Base-by-base conservation (phyloP, 2,113 vertebrate genomes). In the Ictalurus furcatus region DNA sequence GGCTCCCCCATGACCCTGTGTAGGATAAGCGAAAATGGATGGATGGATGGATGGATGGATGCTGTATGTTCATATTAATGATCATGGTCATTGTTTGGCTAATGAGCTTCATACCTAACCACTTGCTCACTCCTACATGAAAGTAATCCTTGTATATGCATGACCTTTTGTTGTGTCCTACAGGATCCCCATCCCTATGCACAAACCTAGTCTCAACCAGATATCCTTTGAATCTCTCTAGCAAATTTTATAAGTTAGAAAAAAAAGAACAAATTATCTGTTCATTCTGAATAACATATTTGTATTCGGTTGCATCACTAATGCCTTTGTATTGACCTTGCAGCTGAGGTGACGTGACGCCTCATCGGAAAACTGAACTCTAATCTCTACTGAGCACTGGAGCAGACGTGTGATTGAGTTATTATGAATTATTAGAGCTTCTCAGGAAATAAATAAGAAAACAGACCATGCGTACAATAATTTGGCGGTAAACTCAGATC, bases 381-480 rank as follows among this genome's bases (percentile, higher is more conserved):
- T 89, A 85, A 89, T 90, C 78, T 56, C n/a, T 34, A 59, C 78
- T 40, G 59, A 65, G 34, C 52, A 23, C 14, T 21, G 54, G 25
- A 48, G 30, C 30, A 73, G 59, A 58, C 56, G 73, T 87, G 48
- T 69, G 88, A 86, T 69, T 87, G 59, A 65, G 88, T 87, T 28
- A 76, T 67, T 80, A 19, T 56, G 67, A 86, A 59, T n/a, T 40
- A 87, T 71, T 61, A 23, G 88, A 85, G 82, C 85, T 88, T 76
- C 58, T 58, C 44, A 6, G 80, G 61, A 88, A 85, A 83, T 87
- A 28, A 59, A 89, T 84, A 86, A 79, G 67, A 87, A 85, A 90
- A 85, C 44, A 83, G 88, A 59, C 30, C 71, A 80, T 84, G 85
- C 87, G 85, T 85, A 78, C 80, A 65, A 79, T 73, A 82, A 74